Base-by-base conservation (phyloP, 2,888 invertebrate genomes). In the Macrophya alboannulata region DNA sequence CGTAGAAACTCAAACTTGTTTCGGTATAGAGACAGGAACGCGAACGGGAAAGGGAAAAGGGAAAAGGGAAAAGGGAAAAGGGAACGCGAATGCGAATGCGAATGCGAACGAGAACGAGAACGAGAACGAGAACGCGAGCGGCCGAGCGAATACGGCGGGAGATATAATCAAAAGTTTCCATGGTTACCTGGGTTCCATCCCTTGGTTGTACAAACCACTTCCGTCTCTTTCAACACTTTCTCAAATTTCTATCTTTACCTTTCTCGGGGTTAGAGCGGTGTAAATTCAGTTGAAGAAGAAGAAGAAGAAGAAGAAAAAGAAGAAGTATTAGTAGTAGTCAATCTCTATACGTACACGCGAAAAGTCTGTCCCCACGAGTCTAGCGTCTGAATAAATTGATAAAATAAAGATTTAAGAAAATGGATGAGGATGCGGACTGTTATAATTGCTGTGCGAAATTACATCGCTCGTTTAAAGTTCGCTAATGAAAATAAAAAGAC, bases 151-250 rank as follows among this genome's bases (percentile, higher is more conserved):
- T 55, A 77, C 77, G 87, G 88, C 88, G 84, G 87, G 89, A 89
- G 88, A 90, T 89, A 90, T 90, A 92, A 91, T 91, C 91, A 91
- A 91, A 92, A 91, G 92, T 92, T 92, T 89, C 91, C 92, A 92
- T 91, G 92, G 88, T 92, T 90, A 91, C 92, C 87, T 84, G 86
- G 51, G 15, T 59, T 40, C 43, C 31, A 77, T 81, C 81, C 62
- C 59, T 12, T 5, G 37, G 4, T 37, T 31, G 62, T 76, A 51
- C 79, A 62, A 84, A 85, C 84, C 84, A 85, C 85, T 86, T 76
- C 65, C 85, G 83, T 65, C 62, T 85, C 74, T 84, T 83, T 83
- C 83, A 83, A 83, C 68, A 12, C 72, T 72, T 72, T 72, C 72
- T 40, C 72, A 37, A 25, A 31, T 68, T 37, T 31, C 68, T 68